Evolutionary conservation across 2,113 vertebrate genomes (phyloP).

Genomic region (Calcarius ornatus): DNA sequence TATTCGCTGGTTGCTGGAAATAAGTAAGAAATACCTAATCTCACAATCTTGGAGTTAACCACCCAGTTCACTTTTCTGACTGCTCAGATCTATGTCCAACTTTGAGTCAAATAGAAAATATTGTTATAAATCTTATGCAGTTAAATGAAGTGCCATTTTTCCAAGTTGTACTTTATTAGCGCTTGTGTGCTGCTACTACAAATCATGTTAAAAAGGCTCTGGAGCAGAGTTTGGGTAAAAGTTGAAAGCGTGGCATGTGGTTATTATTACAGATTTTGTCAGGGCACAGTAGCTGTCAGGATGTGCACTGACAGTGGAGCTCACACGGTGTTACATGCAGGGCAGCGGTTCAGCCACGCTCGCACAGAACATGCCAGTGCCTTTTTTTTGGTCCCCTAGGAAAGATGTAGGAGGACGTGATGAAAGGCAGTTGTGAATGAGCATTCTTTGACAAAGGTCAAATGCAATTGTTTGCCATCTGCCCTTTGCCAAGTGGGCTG

Average conservation of each 20-base stretch:
- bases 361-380: neutral
- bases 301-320: neutral
- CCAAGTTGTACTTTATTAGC: neutral
- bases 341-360: neutral
- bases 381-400: neutral
- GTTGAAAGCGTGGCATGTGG: neutral
- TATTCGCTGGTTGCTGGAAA: neutral
- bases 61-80: neutral
- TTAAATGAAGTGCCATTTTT: neutral
- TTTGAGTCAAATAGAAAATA: neutral
- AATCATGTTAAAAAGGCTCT: neutral
- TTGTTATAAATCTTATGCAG: neutral
- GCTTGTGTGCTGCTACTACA: neutral
- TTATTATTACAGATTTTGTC: neutral
- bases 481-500: constrained; percentile 50
- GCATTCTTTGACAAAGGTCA: constrained; percentile 61
- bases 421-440: constrained; percentile 49
- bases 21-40: neutral
- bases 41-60: neutral
- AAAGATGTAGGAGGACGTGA: constrained; percentile 21
- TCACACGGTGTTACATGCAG: neutral
- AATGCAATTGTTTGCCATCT: constrained; percentile 51
- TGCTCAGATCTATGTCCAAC: neutral
- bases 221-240: neutral
- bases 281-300: constrained; percentile 1